Evolutionary conservation across 2,888 invertebrate species (phyloP).

Genomic region (Eristalinus aeneus): DNA sequence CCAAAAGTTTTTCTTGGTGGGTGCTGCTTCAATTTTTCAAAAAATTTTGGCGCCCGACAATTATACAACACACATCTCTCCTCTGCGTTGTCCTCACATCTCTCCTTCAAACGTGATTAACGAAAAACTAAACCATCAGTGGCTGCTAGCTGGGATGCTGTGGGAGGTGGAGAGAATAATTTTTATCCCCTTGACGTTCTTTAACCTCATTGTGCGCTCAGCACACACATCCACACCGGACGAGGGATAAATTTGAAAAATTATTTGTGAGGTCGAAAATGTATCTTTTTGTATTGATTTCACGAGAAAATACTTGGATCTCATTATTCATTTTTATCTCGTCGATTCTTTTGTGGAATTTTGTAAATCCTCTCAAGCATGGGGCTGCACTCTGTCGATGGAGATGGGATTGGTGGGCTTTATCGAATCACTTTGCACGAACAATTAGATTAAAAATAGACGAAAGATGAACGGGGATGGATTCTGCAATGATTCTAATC

Average conservation of each 20-base stretch:
- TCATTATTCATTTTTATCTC: slow-evolving; percentile 23
- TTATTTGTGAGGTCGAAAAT: neutral
- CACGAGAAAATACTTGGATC: neutral
- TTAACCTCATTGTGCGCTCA: slow-evolving; percentile 25
- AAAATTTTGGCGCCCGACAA: slow-evolving; percentile 41
- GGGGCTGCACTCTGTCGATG: neutral
- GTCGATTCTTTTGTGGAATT: neutral
- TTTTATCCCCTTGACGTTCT: slow-evolving; percentile 16
- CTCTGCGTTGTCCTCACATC: neutral
- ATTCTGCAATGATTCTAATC: slow-evolving; percentile 23
- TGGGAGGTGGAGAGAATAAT: neutral
- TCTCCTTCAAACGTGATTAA: neutral
- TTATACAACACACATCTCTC: slow-evolving; percentile 7
- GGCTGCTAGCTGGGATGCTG: neutral
- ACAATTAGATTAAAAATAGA: slow-evolving; percentile 32
- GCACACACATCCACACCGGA: neutral
- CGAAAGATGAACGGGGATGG: slow-evolving; percentile 2
- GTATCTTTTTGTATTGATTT: slow-evolving; percentile 16
- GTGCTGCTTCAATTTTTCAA: slow-evolving; percentile 19
- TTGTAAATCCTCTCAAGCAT: neutral
- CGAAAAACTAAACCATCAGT: neutral
- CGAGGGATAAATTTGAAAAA: neutral
- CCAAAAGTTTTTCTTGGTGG: slow-evolving; percentile 1
- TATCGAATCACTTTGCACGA: neutral
- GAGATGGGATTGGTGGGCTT: neutral